Evolutionary conservation across 53 echinoderm and acorn worm genomes (phyloP), one percentile per base, ranked within the genome.

Genomic region (Temnopleurus reevesii): DNA sequence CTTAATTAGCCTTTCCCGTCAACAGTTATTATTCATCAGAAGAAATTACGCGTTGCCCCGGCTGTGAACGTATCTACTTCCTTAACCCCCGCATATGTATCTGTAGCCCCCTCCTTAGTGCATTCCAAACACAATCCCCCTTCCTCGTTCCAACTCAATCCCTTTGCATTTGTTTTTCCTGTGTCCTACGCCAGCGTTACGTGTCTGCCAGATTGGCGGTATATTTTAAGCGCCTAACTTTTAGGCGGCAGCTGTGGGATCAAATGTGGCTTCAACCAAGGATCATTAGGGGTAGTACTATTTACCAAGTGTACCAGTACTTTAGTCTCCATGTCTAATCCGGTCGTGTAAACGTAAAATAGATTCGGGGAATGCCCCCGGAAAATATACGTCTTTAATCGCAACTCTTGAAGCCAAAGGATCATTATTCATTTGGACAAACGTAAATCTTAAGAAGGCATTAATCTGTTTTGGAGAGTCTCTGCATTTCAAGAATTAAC

Each of bases 1-100:
- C 46, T 60, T 86, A 86, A 86, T 86, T 86, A 57, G 35, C 56
- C 45, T 58, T 83, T 83, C 83, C 83, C 83, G 83, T 55, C 83
- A 83, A 33, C 33, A 55, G 83, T 55, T 41, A 83, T 83, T 83
- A 83, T 83, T 83, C 83, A 83, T 57, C 83, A 57, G 35, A 41
- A n/a, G 57, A 58, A 83, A 81, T 77, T 77, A 45, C 23, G 77
- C 77, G 45, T 45, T 77, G 46, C 25, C 46, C 77, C 6, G 77
- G 45, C 45, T 45, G 45, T 45, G 45, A 77, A 77, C 43, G 43
- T 45, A 41, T 24, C 77, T 24, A 45, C 77, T 24, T 45, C 2
- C 0, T 23, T 8, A 19, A 36, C 8, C 65, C 31, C 76, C 38
- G 38, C n/a, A 17, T 77, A 21, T 77, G 8, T n/a, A 8, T 77